Conservation (phyloP, 1,140 invertebrate species). For the Littorina saxatilis region DNA sequence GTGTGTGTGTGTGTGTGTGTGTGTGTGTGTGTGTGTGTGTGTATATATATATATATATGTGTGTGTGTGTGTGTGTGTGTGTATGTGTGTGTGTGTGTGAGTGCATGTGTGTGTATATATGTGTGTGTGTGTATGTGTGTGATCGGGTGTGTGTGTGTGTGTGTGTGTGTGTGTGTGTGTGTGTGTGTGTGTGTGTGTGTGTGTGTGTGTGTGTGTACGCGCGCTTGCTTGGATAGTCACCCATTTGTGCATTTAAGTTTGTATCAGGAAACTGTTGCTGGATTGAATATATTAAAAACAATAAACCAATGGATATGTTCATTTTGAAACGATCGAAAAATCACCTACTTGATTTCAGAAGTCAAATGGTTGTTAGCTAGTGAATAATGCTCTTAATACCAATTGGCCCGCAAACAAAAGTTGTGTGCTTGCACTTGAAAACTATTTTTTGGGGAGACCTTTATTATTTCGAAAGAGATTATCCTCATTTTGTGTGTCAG, state of each 20-base stretch:
- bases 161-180: neutral
- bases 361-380: no score
- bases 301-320: no score
- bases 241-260: neutral
- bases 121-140: neutral
- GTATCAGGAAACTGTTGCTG: neutral
- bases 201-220: neutral
- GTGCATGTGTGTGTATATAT: neutral
- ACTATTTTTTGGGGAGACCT: no score
- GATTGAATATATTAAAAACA: no score
- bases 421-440: no score
- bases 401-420: no score
- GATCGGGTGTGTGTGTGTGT: no score
- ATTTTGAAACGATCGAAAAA: no score
- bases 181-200: neutral
- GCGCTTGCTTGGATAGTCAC: neutral
- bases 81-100: constrained; percentile 10
- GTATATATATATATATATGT: neutral
- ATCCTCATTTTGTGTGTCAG: no score
- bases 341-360: no score
- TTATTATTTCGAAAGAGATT: no score
- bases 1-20: constrained; percentile 15
- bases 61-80: neutral
- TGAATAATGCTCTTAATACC: no score
- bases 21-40: constrained; percentile 6